Conservation (phyloP, 2,797 vertebrate species). For the Sebastes matsubarae region DNA sequence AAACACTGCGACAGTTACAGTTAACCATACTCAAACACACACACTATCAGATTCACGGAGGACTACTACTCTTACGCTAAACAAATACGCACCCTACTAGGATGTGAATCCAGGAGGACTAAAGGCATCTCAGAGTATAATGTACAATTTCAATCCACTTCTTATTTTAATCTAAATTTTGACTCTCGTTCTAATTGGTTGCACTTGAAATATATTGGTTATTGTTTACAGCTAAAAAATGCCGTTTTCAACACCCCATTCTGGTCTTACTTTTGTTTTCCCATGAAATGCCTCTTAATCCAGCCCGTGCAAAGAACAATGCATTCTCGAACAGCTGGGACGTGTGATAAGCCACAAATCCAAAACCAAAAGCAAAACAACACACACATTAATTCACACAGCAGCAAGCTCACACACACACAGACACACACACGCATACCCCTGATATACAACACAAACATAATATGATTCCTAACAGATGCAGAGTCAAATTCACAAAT, state of each 20-base stretch:
- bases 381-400: slow-evolving; percentile 4
- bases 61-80: neutral
- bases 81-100: slow-evolving; percentile 37
- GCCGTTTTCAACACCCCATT: slow-evolving; percentile 4
- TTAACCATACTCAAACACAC: slow-evolving; percentile 14
- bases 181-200: neutral
- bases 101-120: slow-evolving; percentile 14
- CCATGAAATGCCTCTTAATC: slow-evolving; percentile 30
- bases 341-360: slow-evolving; percentile 54
- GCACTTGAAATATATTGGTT: neutral
- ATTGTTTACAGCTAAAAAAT: slow-evolving; percentile 15
- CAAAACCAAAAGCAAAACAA: slow-evolving; percentile 20
- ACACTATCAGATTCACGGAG: neutral
- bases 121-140: neutral
- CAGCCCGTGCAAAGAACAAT: slow-evolving; percentile 37
- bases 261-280: slow-evolving; percentile 23
- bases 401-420: neutral
- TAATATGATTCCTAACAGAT: neutral
- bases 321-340: slow-evolving; percentile 44
- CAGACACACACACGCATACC: neutral
- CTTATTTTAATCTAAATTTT: neutral
- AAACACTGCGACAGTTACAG: slow-evolving; percentile 10
- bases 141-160: neutral
- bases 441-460: neutral
- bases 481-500: neutral